Base-by-base conservation (phyloP, 1,140 invertebrate genomes). In the Daktulosphaira vitifoliae region DNA sequence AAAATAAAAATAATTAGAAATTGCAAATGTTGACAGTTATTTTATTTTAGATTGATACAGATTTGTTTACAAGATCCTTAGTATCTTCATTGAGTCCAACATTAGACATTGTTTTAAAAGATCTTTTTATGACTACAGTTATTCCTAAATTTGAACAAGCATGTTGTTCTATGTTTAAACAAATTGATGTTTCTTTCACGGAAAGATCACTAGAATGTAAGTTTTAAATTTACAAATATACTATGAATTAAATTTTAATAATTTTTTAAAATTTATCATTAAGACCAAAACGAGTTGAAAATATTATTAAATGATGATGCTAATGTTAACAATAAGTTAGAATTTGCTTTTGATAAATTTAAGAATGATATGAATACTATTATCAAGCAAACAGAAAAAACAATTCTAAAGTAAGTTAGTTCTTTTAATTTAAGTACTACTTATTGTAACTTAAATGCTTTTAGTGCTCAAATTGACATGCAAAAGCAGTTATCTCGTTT, bases 121-220 rank as follows among this genome's bases (percentile, higher is more conserved):
- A 90, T 54, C 80, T 85, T 2, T 86, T 94, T 68, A 78, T 81
- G 37, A 83, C 81, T 48, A 80, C 82, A 64, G 76, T 92, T 16
- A 74, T 95, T 69, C 92, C 92, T 13, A 81, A 83, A 13, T 88
- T 92, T 80, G 90, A 95, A 73, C 86, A 86, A 73, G 82, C 87
- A 44, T 88, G 87, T 70, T 83, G 86, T 69, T 83, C 83, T 69
- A 88, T 96, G 79, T 93, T 93, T 71, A 78, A 82, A 33, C 92
- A 96, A 78, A 81, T 96, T 2, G 90, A 93, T 73, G 85, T 90
- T 15, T 81, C 84, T 3, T 96, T 96, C 74, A 82, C 84, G 42
- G 81, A 80, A 68, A 92, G 92, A 68, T 90, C 89, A 3, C 85
- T 84, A 72, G 90, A 96, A 77, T 93, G 91, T 95, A 80, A 84